Evolutionary conservation across 2,888 invertebrate species (phyloP).

Genomic region (Epistrophella euchroma): DNA sequence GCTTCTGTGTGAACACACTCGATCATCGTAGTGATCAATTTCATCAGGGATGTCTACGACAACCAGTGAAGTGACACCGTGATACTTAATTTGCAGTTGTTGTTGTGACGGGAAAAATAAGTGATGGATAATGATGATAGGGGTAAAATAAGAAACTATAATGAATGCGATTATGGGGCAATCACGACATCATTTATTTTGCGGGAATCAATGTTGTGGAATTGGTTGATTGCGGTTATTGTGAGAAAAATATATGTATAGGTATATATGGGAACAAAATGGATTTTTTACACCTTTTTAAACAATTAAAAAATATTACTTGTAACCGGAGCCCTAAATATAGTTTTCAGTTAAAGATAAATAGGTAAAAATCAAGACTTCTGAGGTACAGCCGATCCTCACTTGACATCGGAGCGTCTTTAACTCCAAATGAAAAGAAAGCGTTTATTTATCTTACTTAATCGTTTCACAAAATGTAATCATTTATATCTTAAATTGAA

Average conservation of each 20-base stretch:
- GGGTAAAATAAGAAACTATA: conserved; percentile 53
- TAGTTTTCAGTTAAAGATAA: too few species aligned
- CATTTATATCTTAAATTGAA: too few species aligned
- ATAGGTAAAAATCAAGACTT: too few species aligned
- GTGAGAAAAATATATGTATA: not conserved
- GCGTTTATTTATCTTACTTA: too few species aligned
- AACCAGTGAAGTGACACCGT: conserved; percentile 48
- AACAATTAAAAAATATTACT: too few species aligned
- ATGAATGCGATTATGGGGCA: conserved; percentile 22
- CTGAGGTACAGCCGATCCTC: too few species aligned
- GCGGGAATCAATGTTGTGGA: not conserved
- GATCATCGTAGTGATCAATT: conserved; percentile 52
- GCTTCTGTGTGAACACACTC: conserved; percentile 27
- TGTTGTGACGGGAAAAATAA: conserved; percentile 54
- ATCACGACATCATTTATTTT: conserved; percentile 19
- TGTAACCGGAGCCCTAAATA: too few species aligned
- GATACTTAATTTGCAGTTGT: conserved; percentile 66
- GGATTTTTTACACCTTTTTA: not conserved
- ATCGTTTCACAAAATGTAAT: too few species aligned
- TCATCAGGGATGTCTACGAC: not conserved
- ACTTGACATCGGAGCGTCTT: too few species aligned
- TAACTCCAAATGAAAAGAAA: too few species aligned
- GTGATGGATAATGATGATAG: conserved; percentile 57
- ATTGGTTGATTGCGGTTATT: conserved; percentile 13
- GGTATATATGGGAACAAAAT: not conserved